Base-by-base conservation (phyloP, 2,888 invertebrate species). In the Lepidonotus clava region DNA sequence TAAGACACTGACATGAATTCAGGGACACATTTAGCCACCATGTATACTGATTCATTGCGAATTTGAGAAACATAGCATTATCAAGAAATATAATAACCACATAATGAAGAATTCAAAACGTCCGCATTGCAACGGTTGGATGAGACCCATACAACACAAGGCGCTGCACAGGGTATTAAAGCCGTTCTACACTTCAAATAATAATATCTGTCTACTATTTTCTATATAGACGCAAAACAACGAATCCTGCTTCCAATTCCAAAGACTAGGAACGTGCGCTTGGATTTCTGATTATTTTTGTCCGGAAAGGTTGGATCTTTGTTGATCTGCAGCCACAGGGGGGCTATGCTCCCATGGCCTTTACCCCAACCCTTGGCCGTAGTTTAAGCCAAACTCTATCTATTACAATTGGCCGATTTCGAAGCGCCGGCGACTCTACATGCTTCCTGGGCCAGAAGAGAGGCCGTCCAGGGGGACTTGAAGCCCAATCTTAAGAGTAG, bases 351-450 rank as follows among this genome's bases (percentile, higher is more conserved):
- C 46, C 46, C 18, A 18, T 11, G 8, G 46, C 46, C 46, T 18
- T 46, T 46, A 11, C 46, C 46, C 46, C 46, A 18, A 46, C 46
- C 8, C 8, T 4, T 4, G 71, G 71, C 36, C 36, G 14, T 1
- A 34, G 71, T 71, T 34, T 38, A 71, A 71, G 71, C 71, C 71
- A 34, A 21, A 32, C 34, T 71, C 38, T 34, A 71, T 71, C 71
- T 71, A 34, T 71, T 71, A 71, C 71, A 71, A 38, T 71, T 71
- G 71, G 71, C 34, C 71, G 38, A 71, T 71, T 71, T n/a, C 36
- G 11, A 71, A 38, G 71, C 71, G 1, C n/a, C 38, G 38, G 21
- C 36, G 4, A 36, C 34, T n/a, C 8, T 71, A 36, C 71, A 21
- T 2, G 71, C 66, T 11, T 36, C 36, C 71, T 21, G 21, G 56